These are phyloP conservation scores for Catharus ustulatus DNA, from an alignment of 2,797 vertebrate species.

Conservation along the genomic window DNA sequence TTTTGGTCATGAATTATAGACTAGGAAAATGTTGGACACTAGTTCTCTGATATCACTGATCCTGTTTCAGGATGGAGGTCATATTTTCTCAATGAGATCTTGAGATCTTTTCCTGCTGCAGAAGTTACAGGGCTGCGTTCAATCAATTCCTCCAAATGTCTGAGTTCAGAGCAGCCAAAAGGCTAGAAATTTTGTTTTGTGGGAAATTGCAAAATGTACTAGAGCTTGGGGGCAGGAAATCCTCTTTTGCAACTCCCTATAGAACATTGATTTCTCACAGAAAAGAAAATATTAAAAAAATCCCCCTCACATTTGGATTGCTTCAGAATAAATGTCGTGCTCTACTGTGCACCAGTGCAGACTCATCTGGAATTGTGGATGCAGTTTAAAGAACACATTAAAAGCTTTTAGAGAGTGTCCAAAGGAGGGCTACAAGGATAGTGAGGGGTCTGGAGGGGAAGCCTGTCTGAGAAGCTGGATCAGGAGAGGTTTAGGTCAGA, in stretches of 20 bases:
- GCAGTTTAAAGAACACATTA: not conserved
- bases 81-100: not conserved
- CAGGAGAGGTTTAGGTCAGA: not conserved
- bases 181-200: not conserved
- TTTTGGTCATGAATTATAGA: not conserved
- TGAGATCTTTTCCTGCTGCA: not conserved
- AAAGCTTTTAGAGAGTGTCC: not conserved
- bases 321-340: not conserved
- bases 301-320: not conserved
- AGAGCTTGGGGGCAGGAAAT: not conserved
- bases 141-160: not conserved
- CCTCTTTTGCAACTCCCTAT: not conserved
- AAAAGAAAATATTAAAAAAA: not conserved
- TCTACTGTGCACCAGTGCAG: not conserved
- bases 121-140: not conserved
- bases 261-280: not conserved
- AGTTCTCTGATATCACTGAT: not conserved
- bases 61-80: not conserved
- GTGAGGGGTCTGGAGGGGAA: fast-evolving
- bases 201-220: not conserved
- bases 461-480: not conserved
- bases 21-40: not conserved
- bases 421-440: not conserved
- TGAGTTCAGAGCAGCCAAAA: not conserved
- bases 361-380: not conserved